Evolutionary conservation across 2,113 vertebrate species (phyloP).

Genomic region (Lonchura striata): DNA sequence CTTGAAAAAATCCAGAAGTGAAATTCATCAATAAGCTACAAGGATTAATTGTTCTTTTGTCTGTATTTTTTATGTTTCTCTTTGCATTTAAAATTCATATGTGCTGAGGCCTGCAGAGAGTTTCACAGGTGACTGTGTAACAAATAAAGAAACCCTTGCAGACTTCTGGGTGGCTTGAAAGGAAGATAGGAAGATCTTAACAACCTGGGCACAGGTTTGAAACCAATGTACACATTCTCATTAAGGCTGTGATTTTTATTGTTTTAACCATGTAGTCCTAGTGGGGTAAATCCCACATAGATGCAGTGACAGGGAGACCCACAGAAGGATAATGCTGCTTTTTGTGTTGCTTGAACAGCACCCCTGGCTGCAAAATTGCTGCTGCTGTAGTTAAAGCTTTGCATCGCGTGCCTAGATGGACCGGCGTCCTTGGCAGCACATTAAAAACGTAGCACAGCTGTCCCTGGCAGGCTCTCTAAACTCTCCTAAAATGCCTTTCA

Average conservation of each 20-base stretch:
- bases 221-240: background rate
- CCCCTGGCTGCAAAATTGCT: background rate
- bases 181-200: background rate
- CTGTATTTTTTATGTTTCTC: background rate
- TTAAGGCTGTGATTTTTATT: background rate
- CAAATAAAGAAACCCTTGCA: background rate
- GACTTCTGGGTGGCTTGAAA: background rate
- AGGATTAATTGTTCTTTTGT: background rate
- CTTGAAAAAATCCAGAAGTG: background rate
- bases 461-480: slow-evolving; percentile 52
- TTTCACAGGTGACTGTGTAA: background rate
- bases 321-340: background rate
- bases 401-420: background rate
- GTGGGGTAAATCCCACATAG: background rate
- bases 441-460: background rate
- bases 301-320: background rate
- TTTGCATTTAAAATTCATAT: background rate
- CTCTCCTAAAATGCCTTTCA: slow-evolving; percentile 73
- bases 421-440: background rate
- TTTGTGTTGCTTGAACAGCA: background rate
- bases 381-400: background rate
- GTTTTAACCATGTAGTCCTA: background rate
- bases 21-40: background rate
- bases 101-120: background rate
- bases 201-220: background rate